phyloP scores from a whole-genome alignment of 1,140 invertebrate species.

The Olivierus martensii region DNA sequence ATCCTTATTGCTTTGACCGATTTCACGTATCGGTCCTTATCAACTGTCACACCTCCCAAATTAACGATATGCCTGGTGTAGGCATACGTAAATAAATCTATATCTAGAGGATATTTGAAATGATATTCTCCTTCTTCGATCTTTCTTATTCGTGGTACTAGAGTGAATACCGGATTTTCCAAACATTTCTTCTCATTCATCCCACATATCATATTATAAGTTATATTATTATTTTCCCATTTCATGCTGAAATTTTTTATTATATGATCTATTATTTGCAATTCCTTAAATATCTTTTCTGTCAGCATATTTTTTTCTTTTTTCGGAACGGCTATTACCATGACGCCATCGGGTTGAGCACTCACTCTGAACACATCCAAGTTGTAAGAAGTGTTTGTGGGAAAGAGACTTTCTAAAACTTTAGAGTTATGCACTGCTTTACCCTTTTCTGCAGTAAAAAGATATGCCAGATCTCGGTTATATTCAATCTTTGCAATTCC shows the following conservation, averaged over 20 bases:
- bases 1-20: slow-evolving; percentile 66
- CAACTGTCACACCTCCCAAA: slow-evolving; percentile 62
- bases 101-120: slow-evolving; percentile 71
- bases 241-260: slow-evolving; percentile 55
- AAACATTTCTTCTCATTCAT: slow-evolving; percentile 67
- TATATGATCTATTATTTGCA: slow-evolving; percentile 53
- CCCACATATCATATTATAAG: slow-evolving; percentile 64
- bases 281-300: slow-evolving; percentile 57
- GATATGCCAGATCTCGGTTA: slow-evolving; percentile 83
- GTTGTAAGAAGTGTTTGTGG: slow-evolving; percentile 14
- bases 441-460: slow-evolving; percentile 73
- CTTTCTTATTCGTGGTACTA: slow-evolving; percentile 61
- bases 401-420: slow-evolving; percentile 45
- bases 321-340: slow-evolving; percentile 66
- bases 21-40: slow-evolving; percentile 51
- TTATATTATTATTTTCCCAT: slow-evolving; percentile 4
- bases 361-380: slow-evolving; percentile 42
- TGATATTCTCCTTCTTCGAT: slow-evolving; percentile 55
- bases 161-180: slow-evolving; percentile 64
- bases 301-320: slow-evolving; percentile 64
- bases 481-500: slow-evolving; percentile 66
- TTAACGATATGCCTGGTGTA: slow-evolving; percentile 66
- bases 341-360: slow-evolving; percentile 68
- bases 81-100: slow-evolving; percentile 71
- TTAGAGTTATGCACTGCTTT: slow-evolving; percentile 51